Evolutionary conservation across 1,140 invertebrate species (phyloP).

Genomic region (Monomorium pharaonis): DNA sequence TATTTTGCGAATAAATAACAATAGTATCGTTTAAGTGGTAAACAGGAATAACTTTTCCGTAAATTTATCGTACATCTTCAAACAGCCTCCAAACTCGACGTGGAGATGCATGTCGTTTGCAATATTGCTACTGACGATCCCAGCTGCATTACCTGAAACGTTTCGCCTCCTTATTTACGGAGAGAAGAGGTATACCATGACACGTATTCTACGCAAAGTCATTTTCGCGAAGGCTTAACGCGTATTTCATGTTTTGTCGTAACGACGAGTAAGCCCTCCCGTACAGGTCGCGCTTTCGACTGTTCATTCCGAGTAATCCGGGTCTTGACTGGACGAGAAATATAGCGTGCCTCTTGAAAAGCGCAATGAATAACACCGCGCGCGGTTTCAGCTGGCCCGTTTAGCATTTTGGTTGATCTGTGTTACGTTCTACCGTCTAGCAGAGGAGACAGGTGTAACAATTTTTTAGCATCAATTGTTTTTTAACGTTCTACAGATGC

Average conservation of each 20-base stretch:
- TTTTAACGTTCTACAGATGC: background rate
- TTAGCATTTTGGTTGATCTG: conserved; percentile 52
- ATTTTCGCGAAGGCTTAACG: conserved; percentile 54
- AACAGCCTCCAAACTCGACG: background rate
- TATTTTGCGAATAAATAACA: background rate
- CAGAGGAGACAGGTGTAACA: conserved; percentile 19
- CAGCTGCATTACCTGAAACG: conserved; percentile 19
- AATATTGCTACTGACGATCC: conserved; percentile 25
- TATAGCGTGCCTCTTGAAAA: conserved; percentile 58
- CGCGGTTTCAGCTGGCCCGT: conserved; percentile 55
- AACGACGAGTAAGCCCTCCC: conserved; percentile 30
- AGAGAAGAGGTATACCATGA: background rate
- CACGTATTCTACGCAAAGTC: conserved; percentile 57
- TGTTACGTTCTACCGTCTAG: background rate
- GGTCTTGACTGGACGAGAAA: conserved; percentile 59
- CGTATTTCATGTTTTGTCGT: conserved; percentile 63
- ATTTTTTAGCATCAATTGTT: conserved; percentile 40
- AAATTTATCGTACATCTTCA: conserved; percentile 2
- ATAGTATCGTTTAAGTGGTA: background rate
- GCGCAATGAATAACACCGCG: conserved; percentile 57
- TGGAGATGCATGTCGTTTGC: conserved; percentile 12
- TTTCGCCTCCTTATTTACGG: conserved; percentile 52
- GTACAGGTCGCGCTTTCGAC: conserved; percentile 51
- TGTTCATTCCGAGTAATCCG: conserved; percentile 64
- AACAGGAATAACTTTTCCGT: background rate